phyloP scores from a whole-genome alignment of 2,113 vertebrate species.

The Oryzias woworae region DNA sequence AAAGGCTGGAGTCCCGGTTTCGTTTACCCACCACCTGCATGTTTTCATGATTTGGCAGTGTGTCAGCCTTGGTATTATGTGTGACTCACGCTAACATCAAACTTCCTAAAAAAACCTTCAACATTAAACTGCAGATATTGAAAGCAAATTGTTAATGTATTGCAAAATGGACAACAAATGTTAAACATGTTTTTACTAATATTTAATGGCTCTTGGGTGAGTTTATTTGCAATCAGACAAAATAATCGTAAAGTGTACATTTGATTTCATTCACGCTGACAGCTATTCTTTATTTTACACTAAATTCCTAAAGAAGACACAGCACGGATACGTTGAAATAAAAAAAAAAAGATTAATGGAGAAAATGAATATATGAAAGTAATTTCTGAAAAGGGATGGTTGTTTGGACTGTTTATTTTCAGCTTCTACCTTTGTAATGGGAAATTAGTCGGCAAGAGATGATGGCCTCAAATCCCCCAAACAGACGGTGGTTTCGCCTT shows the following conservation, averaged over 20 bases:
- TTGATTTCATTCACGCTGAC: no score
- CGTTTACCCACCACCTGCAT: slow-evolving; percentile 36
- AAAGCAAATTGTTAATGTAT: slow-evolving; percentile 17
- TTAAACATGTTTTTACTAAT: neutral
- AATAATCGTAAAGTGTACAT: neutral
- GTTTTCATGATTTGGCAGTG: slow-evolving; percentile 45
- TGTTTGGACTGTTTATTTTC: slow-evolving; percentile 5
- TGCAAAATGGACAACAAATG: neutral
- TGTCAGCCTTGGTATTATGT: slow-evolving; percentile 43
- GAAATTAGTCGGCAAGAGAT: neutral
- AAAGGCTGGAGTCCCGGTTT: slow-evolving; percentile 36
- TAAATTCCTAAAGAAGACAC: no score
- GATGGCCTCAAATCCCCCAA: slow-evolving; percentile 8
- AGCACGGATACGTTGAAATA: neutral
- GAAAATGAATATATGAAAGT: neutral
- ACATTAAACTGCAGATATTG: slow-evolving; percentile 15
- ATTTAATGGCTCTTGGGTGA: neutral
- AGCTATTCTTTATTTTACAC: no score
- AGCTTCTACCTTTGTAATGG: slow-evolving; percentile 1
- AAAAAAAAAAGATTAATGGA: neutral
- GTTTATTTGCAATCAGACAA: neutral
- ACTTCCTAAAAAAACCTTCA: slow-evolving; percentile 2
- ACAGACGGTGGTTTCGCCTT: slow-evolving; percentile 15
- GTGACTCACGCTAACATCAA: slow-evolving; percentile 22
- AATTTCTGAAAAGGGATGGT: neutral